A percentile compares a stretch with the other conserved stretches of the same genome.
These are phyloP conservation scores for Epinephelus moara DNA, from an alignment of 2,113 vertebrate genomes.

Conservation along the genomic window DNA sequence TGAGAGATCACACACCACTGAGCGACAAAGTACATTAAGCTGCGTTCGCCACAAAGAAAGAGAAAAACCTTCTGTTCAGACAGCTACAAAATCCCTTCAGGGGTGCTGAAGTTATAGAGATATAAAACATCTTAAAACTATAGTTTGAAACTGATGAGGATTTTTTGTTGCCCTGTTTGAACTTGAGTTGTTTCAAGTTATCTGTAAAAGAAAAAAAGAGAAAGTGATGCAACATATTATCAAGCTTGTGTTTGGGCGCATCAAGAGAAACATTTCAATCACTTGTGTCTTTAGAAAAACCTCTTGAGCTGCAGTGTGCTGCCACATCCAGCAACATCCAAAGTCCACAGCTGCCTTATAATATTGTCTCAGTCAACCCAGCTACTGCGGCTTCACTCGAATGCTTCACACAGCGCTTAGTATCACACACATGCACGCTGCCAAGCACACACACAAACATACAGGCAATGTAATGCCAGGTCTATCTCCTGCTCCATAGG, in stretches of 20 bases:
- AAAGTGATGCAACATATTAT: constrained; percentile 40
- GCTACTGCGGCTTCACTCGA: neutral
- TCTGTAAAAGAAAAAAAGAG: neutral
- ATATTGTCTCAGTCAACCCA: constrained; percentile 2
- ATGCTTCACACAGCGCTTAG: constrained; percentile 29
- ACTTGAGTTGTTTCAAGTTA: constrained; percentile 35
- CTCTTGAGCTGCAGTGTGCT: neutral
- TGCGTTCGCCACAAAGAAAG: constrained; percentile 17
- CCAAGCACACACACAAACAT: neutral
- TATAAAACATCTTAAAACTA: constrained; percentile 38
- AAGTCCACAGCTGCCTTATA: constrained; percentile 6
- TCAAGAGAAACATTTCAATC: constrained; percentile 23
- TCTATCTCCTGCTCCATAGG: constrained; percentile 34
- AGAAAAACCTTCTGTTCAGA: constrained; percentile 28
- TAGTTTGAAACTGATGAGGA: neutral
- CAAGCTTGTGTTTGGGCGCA: constrained; percentile 1
- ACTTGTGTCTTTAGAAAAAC: constrained; percentile 19
- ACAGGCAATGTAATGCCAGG: constrained; percentile 13
- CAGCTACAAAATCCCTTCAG: constrained; percentile 21
- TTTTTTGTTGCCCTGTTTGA: constrained; percentile 33
- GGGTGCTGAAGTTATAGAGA: constrained; percentile 14
- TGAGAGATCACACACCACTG: constrained; percentile 32
- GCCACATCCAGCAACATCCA: constrained; percentile 26
- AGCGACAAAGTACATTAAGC: constrained; percentile 26
- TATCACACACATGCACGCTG: constrained; percentile 17